Evolutionary conservation across 1,140 invertebrate genomes (phyloP).

Genomic region (Dendroctonus valens): DNA sequence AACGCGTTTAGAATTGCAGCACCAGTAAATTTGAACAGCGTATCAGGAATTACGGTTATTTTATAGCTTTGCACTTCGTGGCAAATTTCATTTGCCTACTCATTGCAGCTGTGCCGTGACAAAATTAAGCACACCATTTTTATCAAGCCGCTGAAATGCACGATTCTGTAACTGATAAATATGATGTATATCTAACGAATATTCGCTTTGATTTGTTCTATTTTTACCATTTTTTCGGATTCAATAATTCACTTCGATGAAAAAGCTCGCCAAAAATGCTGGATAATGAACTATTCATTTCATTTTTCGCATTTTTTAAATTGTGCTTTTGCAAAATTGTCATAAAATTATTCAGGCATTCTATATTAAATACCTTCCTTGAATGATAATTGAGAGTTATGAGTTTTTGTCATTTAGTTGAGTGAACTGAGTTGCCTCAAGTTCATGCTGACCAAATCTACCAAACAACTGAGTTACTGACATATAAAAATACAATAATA

Average conservation of each 20-base stretch:
- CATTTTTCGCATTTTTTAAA: neutral
- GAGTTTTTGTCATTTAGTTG: no score
- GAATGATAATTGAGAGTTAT: no score
- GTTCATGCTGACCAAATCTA: no score
- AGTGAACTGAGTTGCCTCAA: no score
- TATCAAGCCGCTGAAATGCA: conserved; percentile 31
- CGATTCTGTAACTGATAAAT: conserved; percentile 31
- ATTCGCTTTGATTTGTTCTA: conserved; percentile 17
- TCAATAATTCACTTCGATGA: neutral
- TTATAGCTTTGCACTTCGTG: conserved; percentile 47
- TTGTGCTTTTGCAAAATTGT: neutral
- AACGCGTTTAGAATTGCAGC: conserved; percentile 45
- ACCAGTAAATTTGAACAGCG: conserved; percentile 45
- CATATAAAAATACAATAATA: no score
- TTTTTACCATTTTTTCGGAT: conserved; percentile 6
- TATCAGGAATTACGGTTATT: conserved; percentile 49
- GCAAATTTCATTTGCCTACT: conserved; percentile 42
- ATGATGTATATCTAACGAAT: conserved; percentile 28
- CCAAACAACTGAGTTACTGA: no score
- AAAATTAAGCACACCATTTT: conserved; percentile 31
- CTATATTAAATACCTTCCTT: no score
- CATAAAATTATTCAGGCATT: neutral
- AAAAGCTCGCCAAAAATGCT: neutral
- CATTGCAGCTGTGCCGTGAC: conserved; percentile 36
- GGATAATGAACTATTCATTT: neutral